These are phyloP conservation scores for Drosophila demipolita DNA, from an alignment of 2,888 invertebrate species.

Conservation along the genomic window DNA sequence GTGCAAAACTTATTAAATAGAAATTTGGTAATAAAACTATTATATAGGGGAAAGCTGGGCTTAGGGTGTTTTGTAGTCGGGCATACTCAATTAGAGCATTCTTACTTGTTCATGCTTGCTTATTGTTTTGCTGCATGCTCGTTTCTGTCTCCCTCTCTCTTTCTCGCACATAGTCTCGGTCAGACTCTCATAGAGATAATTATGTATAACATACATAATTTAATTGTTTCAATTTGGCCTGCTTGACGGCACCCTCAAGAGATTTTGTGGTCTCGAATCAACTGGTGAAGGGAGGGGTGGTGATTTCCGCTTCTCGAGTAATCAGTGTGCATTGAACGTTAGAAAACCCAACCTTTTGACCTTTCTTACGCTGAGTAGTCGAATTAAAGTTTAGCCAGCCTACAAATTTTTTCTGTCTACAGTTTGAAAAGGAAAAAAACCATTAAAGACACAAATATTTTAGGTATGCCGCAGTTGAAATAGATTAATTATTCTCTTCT, in stretches of 20 bases:
- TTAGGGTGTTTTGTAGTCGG: background rate
- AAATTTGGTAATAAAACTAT: background rate
- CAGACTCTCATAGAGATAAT: conserved; percentile 39
- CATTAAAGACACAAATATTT: conserved; percentile 1
- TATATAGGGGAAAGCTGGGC: background rate
- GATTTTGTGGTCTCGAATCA: conserved; percentile 8
- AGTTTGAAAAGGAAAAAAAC: conserved; percentile 2
- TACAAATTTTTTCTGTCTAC: background rate
- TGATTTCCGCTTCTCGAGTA: conserved; percentile 36
- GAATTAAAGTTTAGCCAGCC: conserved; percentile 6
- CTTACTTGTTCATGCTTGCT: conserved; percentile 21
- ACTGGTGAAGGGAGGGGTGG: background rate
- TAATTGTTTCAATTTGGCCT: conserved; percentile 67
- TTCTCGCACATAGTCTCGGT: conserved; percentile 8
- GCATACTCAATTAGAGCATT: background rate
- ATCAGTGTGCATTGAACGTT: conserved; percentile 26
- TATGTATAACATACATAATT: conserved; percentile 69
- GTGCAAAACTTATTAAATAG: background rate
- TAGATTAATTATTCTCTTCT: conserved; percentile 8
- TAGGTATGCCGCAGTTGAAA: background rate
- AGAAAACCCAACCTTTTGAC: conserved; percentile 21
- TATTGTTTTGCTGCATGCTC: conserved; percentile 50
- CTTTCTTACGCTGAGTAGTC: conserved; percentile 20
- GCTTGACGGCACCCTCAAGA: conserved; percentile 40
- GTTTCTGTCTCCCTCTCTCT: conserved; percentile 11